These are phyloP conservation scores for Misgurnus anguillicaudatus DNA, from an alignment of 2,113 vertebrate genomes.

Conservation along the genomic window DNA sequence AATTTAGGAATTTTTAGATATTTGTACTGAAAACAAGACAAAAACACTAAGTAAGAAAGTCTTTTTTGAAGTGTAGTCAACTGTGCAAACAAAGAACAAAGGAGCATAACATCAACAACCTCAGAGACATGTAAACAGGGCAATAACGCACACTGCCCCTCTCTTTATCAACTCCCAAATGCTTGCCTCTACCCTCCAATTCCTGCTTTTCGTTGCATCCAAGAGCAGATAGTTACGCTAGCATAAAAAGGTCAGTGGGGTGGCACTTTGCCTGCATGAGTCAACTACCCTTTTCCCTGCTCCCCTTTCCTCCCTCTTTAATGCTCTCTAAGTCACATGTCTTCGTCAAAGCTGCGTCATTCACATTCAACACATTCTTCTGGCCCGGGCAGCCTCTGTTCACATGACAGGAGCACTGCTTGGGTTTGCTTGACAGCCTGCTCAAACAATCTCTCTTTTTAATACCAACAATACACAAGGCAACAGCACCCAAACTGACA, in stretches of 20 bases:
- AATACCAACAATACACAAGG: background rate
- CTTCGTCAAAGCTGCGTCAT: slow-evolving; percentile 73
- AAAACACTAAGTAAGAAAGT: background rate
- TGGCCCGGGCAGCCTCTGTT: slow-evolving; percentile 66
- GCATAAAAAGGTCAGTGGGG: slow-evolving; percentile 47
- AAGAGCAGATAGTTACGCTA: slow-evolving; percentile 14
- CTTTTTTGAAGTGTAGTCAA: slow-evolving; percentile 53
- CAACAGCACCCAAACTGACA: background rate
- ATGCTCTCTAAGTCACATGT: slow-evolving; percentile 70
- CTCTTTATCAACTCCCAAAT: slow-evolving; percentile 30
- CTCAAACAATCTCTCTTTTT: slow-evolving; percentile 63
- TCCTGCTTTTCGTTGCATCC: slow-evolving; percentile 12
- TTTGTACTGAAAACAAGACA: no score
- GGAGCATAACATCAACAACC: slow-evolving; percentile 47
- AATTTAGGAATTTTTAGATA: no score
- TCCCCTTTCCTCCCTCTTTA: slow-evolving; percentile 35
- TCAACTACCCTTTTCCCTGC: slow-evolving; percentile 8
- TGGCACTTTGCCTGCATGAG: slow-evolving; percentile 28
- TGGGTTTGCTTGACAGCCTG: slow-evolving; percentile 51
- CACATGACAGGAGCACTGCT: slow-evolving; percentile 68
- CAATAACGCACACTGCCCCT: background rate
- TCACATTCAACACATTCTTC: slow-evolving; percentile 81
- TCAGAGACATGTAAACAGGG: slow-evolving; percentile 52
- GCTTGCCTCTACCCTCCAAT: slow-evolving; percentile 7
- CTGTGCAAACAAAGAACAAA: slow-evolving; percentile 43